Evolutionary conservation across 2,113 vertebrate genomes (phyloP).

Genomic region (Callospermophilus lateralis): DNA sequence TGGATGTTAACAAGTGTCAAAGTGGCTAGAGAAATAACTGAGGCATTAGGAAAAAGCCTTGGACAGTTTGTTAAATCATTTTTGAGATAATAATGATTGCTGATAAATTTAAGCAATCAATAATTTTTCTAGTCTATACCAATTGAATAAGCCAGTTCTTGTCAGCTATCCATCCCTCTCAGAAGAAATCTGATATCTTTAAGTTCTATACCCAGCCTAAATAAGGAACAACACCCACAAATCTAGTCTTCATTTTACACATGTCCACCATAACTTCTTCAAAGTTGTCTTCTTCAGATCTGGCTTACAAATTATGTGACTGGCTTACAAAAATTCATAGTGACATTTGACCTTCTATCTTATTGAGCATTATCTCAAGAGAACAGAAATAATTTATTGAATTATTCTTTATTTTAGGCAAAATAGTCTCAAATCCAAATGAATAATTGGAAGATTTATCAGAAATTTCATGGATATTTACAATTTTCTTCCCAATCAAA

Average conservation of each 20-base stretch:
- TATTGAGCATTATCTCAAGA: slow-evolving; percentile 24
- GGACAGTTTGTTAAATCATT: background rate
- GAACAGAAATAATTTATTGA: background rate
- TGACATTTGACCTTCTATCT: background rate
- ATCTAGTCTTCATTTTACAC: background rate
- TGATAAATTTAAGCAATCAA: slow-evolving; percentile 49
- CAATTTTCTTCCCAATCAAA: slow-evolving; percentile 22
- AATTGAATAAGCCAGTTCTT: background rate
- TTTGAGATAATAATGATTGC: background rate
- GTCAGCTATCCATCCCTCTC: background rate
- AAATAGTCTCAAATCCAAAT: slow-evolving; percentile 24
- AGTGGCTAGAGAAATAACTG: background rate
- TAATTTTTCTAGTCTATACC: background rate
- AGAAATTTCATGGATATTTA: background rate
- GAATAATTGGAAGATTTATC: slow-evolving; percentile 41
- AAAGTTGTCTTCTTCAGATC: background rate
- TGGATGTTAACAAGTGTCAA: background rate
- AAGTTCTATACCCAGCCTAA: background rate
- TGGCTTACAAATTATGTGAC: background rate
- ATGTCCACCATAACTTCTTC: background rate
- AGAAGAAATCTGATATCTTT: slow-evolving; percentile 4
- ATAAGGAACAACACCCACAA: background rate
- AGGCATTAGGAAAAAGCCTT: background rate
- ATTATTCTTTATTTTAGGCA: slow-evolving; percentile 22
- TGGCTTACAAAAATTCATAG: background rate